These are phyloP conservation scores for Molossus molossus DNA, from an alignment of 2,797 vertebrate genomes.

Conservation along the genomic window DNA sequence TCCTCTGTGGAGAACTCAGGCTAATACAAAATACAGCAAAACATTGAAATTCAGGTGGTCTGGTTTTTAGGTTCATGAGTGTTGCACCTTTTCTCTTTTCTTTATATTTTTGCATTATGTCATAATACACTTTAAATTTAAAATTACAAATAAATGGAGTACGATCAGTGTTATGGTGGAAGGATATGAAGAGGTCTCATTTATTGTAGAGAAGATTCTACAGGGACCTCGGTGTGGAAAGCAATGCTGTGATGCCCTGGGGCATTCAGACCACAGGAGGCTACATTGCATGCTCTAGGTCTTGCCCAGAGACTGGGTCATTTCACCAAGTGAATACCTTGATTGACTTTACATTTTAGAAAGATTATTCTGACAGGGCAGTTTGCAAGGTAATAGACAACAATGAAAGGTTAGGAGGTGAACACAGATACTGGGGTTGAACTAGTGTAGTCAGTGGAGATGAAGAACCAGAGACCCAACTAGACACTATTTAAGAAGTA, in stretches of 20 bases:
- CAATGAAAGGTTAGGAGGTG: not conserved
- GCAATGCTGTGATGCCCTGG: not conserved
- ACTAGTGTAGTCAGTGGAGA: not conserved
- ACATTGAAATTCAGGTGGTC: not conserved
- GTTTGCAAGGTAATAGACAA: not conserved
- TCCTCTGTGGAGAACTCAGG: not conserved
- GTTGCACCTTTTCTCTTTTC: not conserved
- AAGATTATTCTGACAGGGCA: not conserved
- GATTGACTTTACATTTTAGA: not conserved
- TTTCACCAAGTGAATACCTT: not conserved
- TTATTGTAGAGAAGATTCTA: not conserved
- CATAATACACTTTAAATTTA: not conserved
- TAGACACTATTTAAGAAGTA: not conserved
- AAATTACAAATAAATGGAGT: not conserved
- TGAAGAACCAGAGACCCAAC: not conserved
- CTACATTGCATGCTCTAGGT: not conserved
- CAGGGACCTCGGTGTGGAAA: not conserved
- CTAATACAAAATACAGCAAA: not conserved
- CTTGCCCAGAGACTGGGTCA: not conserved
- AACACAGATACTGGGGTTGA: not conserved
- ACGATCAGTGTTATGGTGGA: not conserved
- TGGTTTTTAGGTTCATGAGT: not conserved
- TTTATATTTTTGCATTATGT: conserved; percentile 42
- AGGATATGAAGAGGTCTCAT: not conserved
- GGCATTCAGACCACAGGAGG: not conserved